Conservation (phyloP, 2,888 invertebrate species). For the Eupithecia dodoneata region DNA sequence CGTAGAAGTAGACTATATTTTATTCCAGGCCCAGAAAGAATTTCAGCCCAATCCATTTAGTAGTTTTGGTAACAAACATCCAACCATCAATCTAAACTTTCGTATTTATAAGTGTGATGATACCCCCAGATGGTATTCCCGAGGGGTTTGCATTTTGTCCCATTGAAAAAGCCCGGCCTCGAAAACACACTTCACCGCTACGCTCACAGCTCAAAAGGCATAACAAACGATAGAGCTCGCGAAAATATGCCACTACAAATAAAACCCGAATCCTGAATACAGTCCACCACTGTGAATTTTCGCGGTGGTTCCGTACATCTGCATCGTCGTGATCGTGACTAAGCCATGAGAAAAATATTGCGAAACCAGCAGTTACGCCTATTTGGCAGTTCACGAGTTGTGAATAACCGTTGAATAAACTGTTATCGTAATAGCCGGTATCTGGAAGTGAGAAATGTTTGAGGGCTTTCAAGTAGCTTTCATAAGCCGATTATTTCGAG, state of each 20-base stretch:
- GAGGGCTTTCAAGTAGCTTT: conserved; percentile 23
- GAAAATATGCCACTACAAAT: background rate
- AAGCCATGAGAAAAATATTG: conserved; percentile 66
- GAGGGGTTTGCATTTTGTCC: too few relatives aligned
- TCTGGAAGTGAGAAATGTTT: conserved; percentile 50
- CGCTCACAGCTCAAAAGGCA: background rate
- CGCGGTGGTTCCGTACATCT: conserved; percentile 20
- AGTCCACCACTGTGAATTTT: conserved; percentile 14
- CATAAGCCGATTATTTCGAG: conserved; percentile 20
- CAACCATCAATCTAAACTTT: too few relatives aligned
- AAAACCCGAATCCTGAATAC: conserved; percentile 4
- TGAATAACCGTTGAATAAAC: conserved; percentile 61
- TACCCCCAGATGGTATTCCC: too few relatives aligned
- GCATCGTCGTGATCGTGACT: conserved; percentile 69
- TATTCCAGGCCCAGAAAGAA: too few relatives aligned
- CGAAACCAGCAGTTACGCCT: conserved; percentile 64
- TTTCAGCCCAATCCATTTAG: too few relatives aligned
- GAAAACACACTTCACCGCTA: background rate
- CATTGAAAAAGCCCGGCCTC: background rate
- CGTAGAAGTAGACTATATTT: too few relatives aligned
- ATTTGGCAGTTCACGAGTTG: conserved; percentile 74
- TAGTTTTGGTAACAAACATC: too few relatives aligned
- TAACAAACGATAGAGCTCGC: background rate
- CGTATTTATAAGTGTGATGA: too few relatives aligned
- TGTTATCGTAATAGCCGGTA: conserved; percentile 58